Evolutionary conservation across 2,888 invertebrate species (phyloP), one percentile per base, ranked within the genome.

Genomic region (Amiota minor): DNA sequence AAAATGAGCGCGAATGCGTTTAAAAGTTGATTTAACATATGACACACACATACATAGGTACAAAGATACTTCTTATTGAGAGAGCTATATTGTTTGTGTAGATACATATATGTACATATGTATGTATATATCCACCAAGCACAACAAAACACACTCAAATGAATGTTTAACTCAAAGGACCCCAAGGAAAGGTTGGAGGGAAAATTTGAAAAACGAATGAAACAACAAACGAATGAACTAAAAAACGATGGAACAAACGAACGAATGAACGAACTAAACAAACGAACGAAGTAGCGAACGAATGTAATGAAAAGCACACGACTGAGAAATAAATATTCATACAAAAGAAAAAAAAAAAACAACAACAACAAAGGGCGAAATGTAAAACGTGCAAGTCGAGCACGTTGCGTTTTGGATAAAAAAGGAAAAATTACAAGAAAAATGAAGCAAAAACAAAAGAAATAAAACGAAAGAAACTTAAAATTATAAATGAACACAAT

Each of bases 1-100:
- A 76, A 77, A 47, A 18, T 49, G 65, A 46, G 65, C 46, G 47
- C 46, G 35, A 62, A 35, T 45, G 62, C 45, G 45, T 62, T 16
- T 20, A 59, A 64, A 64, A 64, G 35, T 46, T 64, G n/a, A 14
- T 64, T 64, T 16, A 23, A 64, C n/a, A 35, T 35, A 64, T 64
- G 64, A 64, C 45, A 9, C 16, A 35, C 35, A 35, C 2, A 35
- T 8, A 35, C 35, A 35, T 35, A 35, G 0, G 6, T 23, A 35
- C 35, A 59, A 20, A 61, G n/a, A 61, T 20, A 61, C 47, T 11
- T 35, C 47, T 11, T 35, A 35, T 35, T 35, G 35, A 35, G 35
- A 35, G 35, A 35, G 35, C 35, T 35, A 35, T 35, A 23, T 23
- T 35, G 35, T 35, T 6, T 2, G 6, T 35, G 35, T 35, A 35